Percentiles rank a stretch among this genome's conserved stretches.
These are phyloP conservation scores for Astropecten irregularis DNA, from an alignment of 53 echinoderm and acorn worm genomes.

Conservation along the genomic window DNA sequence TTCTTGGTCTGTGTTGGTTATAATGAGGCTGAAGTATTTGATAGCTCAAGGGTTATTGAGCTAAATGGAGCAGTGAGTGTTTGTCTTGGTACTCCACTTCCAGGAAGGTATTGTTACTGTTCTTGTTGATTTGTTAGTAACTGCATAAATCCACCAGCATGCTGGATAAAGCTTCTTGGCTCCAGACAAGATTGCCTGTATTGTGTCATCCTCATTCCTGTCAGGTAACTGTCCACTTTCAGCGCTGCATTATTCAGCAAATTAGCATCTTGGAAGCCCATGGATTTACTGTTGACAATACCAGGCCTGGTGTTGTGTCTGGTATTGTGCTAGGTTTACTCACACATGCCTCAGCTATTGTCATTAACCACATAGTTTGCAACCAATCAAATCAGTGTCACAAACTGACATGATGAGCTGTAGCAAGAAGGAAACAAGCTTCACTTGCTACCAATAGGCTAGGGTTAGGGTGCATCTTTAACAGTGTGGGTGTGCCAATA, in stretches of 20 bases:
- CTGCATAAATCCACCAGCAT: constrained; percentile 25
- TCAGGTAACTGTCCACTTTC: constrained; percentile 28
- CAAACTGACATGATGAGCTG: background rate
- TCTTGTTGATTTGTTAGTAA: background rate
- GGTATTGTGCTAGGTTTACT: background rate
- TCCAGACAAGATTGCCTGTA: constrained; percentile 46
- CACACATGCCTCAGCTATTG: constrained; percentile 25
- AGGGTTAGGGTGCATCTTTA: no score
- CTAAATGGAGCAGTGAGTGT: constrained; percentile 11
- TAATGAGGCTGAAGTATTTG: constrained; percentile 1
- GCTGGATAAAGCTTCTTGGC: constrained; percentile 17
- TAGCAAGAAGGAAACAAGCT: constrained; percentile 22
- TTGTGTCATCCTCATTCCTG: background rate
- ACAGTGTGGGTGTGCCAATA: no score
- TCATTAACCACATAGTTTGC: constrained; percentile 1
- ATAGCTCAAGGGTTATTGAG: constrained; percentile 27
- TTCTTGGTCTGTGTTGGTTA: constrained; percentile 25
- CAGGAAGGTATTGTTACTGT: background rate
- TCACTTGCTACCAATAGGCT: background rate
- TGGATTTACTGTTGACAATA: constrained; percentile 4
- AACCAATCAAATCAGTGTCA: constrained; percentile 30
- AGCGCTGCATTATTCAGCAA: constrained; percentile 41
- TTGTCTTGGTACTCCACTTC: background rate
- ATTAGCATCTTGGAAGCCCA: constrained; percentile 21
- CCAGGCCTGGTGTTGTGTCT: background rate